Evolutionary conservation across 2,797 vertebrate genomes (phyloP).

Genomic region (Limosa lapponica): DNA sequence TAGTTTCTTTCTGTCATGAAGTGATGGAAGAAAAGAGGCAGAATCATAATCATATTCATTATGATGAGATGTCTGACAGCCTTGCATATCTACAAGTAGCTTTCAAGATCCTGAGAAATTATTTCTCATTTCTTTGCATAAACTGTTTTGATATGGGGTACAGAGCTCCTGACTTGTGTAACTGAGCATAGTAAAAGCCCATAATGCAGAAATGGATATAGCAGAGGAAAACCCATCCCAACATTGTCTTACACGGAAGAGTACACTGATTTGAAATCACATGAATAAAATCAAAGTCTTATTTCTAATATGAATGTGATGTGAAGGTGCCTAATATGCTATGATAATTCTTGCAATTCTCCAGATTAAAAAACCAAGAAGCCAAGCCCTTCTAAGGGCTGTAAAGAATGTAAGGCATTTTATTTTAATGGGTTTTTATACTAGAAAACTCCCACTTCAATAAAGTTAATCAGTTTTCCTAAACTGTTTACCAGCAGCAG

Average conservation of each 20-base stretch:
- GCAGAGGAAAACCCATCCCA: not conserved
- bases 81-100: not conserved
- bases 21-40: not conserved
- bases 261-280: not conserved
- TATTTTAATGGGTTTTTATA: not conserved
- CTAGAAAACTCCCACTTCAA: not conserved
- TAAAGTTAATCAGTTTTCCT: not conserved
- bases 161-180: not conserved
- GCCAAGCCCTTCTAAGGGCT: not conserved
- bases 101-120: not conserved
- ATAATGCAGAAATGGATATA: not conserved
- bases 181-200: not conserved
- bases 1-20: not conserved
- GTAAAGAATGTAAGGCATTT: not conserved
- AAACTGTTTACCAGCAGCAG: not conserved
- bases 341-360: not conserved
- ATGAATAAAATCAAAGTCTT: not conserved
- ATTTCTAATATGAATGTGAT: not conserved
- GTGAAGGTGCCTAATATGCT: not conserved
- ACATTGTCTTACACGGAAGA: not conserved
- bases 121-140: not conserved
- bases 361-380: not conserved
- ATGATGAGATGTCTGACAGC: not conserved
- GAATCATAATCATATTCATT: not conserved
- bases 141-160: not conserved